phyloP scores from a whole-genome alignment of 1,140 invertebrate species.

The Drosophila subpulchrella region DNA sequence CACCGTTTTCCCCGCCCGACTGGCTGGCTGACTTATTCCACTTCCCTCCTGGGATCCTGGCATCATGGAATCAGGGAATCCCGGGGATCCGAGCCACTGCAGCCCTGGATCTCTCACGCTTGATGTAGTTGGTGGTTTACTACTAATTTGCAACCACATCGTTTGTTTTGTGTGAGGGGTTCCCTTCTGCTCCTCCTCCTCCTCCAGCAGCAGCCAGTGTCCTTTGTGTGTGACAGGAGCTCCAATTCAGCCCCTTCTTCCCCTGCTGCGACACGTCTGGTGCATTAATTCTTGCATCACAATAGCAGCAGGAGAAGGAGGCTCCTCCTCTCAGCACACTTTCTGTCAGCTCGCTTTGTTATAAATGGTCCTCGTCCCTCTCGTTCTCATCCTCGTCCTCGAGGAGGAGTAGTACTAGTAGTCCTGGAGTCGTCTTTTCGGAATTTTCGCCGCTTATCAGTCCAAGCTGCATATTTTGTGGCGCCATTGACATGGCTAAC shows the following conservation, averaged over 20 bases:
- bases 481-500: slow-evolving; percentile 29
- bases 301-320: slow-evolving; percentile 43
- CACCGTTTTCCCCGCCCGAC: slow-evolving; percentile 37
- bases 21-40: slow-evolving; percentile 67
- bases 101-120: slow-evolving; percentile 60
- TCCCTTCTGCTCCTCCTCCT: background rate
- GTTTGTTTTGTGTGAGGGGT: slow-evolving; percentile 74
- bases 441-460: slow-evolving; percentile 65
- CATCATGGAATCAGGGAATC: no score
- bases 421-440: slow-evolving; percentile 48
- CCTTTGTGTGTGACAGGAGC: slow-evolving; percentile 74
- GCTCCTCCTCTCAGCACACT: slow-evolving; percentile 41
- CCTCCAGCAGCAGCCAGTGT: slow-evolving; percentile 30
- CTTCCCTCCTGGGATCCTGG: slow-evolving; percentile 11
- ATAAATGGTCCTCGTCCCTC: slow-evolving; percentile 62
- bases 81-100: slow-evolving; percentile 14
- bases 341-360: slow-evolving; percentile 66
- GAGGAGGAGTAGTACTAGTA: background rate
- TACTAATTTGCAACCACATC: slow-evolving; percentile 83
- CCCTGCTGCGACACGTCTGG: slow-evolving; percentile 49
- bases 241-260: slow-evolving; percentile 25
- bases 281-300: slow-evolving; percentile 77
- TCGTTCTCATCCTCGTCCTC: background rate
- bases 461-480: slow-evolving; percentile 34
- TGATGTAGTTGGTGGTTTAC: slow-evolving; percentile 82